These are phyloP conservation scores for Chloroceryle aenea DNA, from an alignment of 2,113 vertebrate genomes.

Conservation along the genomic window DNA sequence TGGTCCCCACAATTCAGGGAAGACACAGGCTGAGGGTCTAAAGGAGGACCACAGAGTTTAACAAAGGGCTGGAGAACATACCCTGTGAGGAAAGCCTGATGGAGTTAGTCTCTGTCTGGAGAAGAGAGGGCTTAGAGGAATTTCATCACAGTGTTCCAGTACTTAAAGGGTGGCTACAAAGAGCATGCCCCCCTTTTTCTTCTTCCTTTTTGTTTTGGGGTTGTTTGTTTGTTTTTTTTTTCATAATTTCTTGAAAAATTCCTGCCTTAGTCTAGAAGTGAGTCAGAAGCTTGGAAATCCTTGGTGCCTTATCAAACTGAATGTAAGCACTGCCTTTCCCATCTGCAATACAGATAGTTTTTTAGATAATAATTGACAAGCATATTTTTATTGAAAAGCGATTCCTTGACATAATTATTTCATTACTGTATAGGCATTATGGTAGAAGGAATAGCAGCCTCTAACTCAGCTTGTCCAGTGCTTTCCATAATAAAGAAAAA, in stretches of 20 bases:
- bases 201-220: too few species aligned
- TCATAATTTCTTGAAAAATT: not conserved
- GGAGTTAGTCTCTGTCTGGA: not conserved
- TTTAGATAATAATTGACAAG: not conserved
- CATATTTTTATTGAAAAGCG: not conserved
- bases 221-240: not conserved
- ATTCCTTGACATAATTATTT: not conserved
- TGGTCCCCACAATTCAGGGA: not conserved
- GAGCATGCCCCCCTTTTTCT: not conserved
- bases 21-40: fast-evolving
- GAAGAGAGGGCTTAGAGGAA: not conserved
- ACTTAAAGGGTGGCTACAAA: not conserved
- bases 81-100: not conserved
- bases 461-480: not conserved
- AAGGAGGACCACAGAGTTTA: not conserved
- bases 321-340: not conserved
- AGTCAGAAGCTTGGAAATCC: not conserved
- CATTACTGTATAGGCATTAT: not conserved
- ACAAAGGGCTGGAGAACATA: not conserved
- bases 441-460: not conserved
- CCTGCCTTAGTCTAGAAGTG: not conserved
- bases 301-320: not conserved
- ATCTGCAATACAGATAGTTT: not conserved
- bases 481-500: not conserved
- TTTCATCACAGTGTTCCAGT: not conserved